Conservation (phyloP, 2,888 invertebrate species). For the Panorpa germanica region DNA sequence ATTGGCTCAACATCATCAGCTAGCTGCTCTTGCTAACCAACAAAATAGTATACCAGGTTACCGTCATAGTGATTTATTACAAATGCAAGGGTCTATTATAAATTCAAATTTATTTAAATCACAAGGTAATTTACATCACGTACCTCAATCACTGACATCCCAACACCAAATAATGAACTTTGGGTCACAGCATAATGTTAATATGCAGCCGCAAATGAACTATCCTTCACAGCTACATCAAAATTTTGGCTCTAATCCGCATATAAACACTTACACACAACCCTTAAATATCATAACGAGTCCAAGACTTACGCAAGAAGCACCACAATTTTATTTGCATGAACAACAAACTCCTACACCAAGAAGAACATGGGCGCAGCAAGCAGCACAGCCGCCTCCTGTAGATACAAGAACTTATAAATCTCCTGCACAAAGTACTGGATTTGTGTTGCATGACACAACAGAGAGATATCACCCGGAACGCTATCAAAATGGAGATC, state of each 20-base stretch:
- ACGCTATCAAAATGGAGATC: slow-evolving; percentile 45
- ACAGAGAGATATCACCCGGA: slow-evolving; percentile 22
- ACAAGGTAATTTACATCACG: too few species aligned
- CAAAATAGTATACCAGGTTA: slow-evolving; percentile 17
- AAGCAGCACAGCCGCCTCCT: slow-evolving; percentile 20
- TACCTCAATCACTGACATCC: too few species aligned
- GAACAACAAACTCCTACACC: slow-evolving; percentile 41
- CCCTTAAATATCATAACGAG: slow-evolving; percentile 14
- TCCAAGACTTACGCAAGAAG: slow-evolving; percentile 23
- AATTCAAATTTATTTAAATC: too few species aligned
- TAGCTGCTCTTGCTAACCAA: too few species aligned
- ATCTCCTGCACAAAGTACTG: slow-evolving; percentile 19
- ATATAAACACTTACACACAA: too few species aligned
- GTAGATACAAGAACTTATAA: slow-evolving; percentile 25
- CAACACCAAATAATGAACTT: not conserved
- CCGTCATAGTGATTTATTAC: slow-evolving; percentile 15
- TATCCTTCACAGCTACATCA: slow-evolving; percentile 14
- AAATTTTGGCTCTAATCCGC: too few species aligned
- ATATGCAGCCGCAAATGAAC: slow-evolving; percentile 15
- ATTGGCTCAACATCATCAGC: slow-evolving; percentile 33
- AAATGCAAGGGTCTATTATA: too few species aligned
- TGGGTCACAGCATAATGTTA: slow-evolving; percentile 15
- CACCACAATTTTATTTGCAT: slow-evolving; percentile 58
- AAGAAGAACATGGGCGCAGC: slow-evolving; percentile 49
- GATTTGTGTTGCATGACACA: slow-evolving; percentile 46